A percentile compares a stretch with the other conserved stretches of the same genome.
phyloP scores from a whole-genome alignment of 2,113 vertebrate species.

The Cyprinodon brontotheroides region DNA sequence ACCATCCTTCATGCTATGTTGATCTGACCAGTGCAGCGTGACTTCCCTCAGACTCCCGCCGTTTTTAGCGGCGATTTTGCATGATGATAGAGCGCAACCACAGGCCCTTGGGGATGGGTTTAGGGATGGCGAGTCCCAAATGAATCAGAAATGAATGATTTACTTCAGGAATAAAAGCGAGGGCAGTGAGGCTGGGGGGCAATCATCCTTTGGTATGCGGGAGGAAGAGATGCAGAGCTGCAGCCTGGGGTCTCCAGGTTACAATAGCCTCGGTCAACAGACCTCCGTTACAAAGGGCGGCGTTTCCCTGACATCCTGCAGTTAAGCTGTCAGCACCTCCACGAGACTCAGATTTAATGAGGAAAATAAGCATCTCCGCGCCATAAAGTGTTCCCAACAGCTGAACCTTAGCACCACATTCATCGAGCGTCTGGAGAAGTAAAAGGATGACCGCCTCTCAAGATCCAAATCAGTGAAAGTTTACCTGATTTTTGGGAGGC shows the following conservation, averaged over 20 bases:
- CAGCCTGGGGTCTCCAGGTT: constrained; percentile 36
- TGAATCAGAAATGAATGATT: constrained; percentile 74
- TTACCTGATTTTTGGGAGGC: constrained; percentile 62
- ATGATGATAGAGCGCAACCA: constrained; percentile 54
- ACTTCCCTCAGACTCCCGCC: constrained; percentile 46
- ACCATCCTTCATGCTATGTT: constrained; percentile 71
- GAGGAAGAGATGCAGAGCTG: constrained; percentile 26
- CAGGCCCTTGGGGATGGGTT: constrained; percentile 20
- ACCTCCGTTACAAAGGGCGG: constrained; percentile 68
- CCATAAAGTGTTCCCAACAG: constrained; percentile 71
- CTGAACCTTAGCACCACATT: constrained; percentile 63
- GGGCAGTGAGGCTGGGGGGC: constrained; percentile 22
- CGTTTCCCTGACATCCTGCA: constrained; percentile 73
- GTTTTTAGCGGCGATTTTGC: constrained; percentile 54
- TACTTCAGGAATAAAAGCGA: constrained; percentile 38
- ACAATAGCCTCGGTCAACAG: constrained; percentile 44
- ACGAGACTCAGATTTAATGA: constrained; percentile 62
- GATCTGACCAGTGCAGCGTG: constrained; percentile 66
- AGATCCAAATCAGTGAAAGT: constrained; percentile 68
- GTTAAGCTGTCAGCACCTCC: constrained; percentile 79
- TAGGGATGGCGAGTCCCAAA: constrained; percentile 57
- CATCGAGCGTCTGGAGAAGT: constrained; percentile 50
- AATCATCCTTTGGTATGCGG: constrained; percentile 29
- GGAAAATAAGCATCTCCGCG: constrained; percentile 52
- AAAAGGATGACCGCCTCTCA: constrained; percentile 42